Evolutionary conservation across 2,888 invertebrate genomes (phyloP), one percentile per base, ranked within the genome.

Genomic region (Macrostomum cliftonense): DNA sequence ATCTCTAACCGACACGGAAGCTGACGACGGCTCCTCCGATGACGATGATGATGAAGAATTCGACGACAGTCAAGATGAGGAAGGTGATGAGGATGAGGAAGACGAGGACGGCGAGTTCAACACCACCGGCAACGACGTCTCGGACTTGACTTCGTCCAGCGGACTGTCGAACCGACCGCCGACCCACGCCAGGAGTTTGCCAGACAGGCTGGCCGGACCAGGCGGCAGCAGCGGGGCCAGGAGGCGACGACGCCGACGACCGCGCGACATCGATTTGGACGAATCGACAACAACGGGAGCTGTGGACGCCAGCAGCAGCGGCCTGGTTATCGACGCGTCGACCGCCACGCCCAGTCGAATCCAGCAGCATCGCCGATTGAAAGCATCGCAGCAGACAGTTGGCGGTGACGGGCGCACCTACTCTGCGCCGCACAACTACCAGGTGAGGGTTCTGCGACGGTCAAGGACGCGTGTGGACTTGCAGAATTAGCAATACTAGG

Each of bases 161-260:
- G 65, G 60, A 54, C 57, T 55, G 39, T 65, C 64, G 51, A 61
- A 62, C 46, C 53, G 67, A 42, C 68, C 68, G 1, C 65, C 65
- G 11, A 68, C 67, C 55, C 52, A 63, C 16, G 64, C 67, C 13
- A 51, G 62, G 37, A 67, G 67, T 56, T 59, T 68, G 42, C 68
- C 68, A 1, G 54, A 61, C 16, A 58, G 57, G 37, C 52, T 63
- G 16, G 50, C 40, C 40, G 40, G 17, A 2, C 2, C 2, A 9
- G 17, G 5, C 40, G 40, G 19, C 19, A 17, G 19, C 40, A 17
- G 19, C 40, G 40, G 19, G 9, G 19, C 46, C 61, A 62, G 2
- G 60, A 58, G 12, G 60, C 58, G 12, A 64, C 63, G 38, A 61
- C 61, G 0, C 52, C 42, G 14, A 28, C 28, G 28, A 28, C 28